Evolutionary conservation across 2,888 invertebrate species (phyloP), one percentile per base, ranked within the genome.

Genomic region (Agonum fuliginosum): DNA sequence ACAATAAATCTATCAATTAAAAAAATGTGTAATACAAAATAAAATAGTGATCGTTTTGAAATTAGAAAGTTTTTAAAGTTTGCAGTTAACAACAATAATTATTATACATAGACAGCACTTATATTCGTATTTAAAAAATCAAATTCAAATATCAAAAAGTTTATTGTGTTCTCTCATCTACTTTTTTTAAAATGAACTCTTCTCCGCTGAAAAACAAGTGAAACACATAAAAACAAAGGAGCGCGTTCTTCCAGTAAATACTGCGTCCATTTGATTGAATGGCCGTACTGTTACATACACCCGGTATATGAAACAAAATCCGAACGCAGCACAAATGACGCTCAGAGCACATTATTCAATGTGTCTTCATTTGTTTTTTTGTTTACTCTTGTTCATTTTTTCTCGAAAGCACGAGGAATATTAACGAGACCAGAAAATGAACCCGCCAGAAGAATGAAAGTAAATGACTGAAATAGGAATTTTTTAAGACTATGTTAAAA

Each of bases 261-360:
- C 27, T 62, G 27, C 14, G 14, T 4, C 6, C 19, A 62, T 62
- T 62, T 27, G 58, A 62, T 62, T 62, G 30, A 62, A 62, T 54
- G 27, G 58, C 58, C 14, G 3, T 46, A 17, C 46, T 14, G 46
- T 10, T 17, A 8, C 24, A 30, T 30, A 27, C 58, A 62, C 58
- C 30, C 54, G 54, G 58, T 62, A 14, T 27, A 30, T 30, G 58
- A 17, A 34, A 34, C 58, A 62, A 30, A 54, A 54, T 54, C 54
- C 54, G 22, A 54, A 54, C 54, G 12, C 54, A 54, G 54, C 54
- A 54, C 24, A 48, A 48, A 27, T 24, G 2, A 24, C 22, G 58
- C 27, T 62, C 30, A 62, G 58, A 62, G 17, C 58, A 62, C 58
- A 30, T 62, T 30, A 30, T 62, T 62, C 58, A 62, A 27, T 34